phyloP scores from a whole-genome alignment of 2,888 invertebrate species.

The Nomada hirtipes region DNA sequence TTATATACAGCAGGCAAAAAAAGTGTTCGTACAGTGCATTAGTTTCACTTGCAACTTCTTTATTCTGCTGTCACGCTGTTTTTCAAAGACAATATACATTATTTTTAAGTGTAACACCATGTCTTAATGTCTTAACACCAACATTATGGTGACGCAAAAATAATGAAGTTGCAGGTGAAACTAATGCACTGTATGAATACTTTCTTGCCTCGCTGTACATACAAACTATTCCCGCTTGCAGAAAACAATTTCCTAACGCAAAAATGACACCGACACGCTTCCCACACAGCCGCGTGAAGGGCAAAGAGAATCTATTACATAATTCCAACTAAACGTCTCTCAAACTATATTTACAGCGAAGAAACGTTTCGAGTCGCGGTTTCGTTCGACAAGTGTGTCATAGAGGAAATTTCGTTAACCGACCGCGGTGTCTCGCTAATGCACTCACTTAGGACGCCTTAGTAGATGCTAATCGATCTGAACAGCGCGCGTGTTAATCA shows the following conservation, averaged over 20 bases:
- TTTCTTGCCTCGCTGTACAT: too few relatives aligned
- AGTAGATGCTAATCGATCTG: conserved; percentile 17
- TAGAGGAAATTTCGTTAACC: conserved; percentile 1
- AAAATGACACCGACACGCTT: background rate
- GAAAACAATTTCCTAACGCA: background rate
- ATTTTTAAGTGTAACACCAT: too few relatives aligned
- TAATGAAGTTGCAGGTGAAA: too few relatives aligned
- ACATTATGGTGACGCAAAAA: too few relatives aligned
- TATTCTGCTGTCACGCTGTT: too few relatives aligned
- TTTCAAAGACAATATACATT: too few relatives aligned
- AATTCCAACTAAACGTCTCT: background rate
- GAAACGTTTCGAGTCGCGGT: background rate
- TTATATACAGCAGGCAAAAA: too few relatives aligned
- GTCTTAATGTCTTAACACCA: too few relatives aligned
- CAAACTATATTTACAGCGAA: background rate
- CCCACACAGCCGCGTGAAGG: background rate
- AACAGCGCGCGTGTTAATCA: conserved; percentile 12
- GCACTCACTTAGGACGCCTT: background rate
- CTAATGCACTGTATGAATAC: too few relatives aligned
- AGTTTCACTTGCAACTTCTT: too few relatives aligned
- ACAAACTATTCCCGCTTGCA: too few relatives aligned
- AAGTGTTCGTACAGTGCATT: too few relatives aligned
- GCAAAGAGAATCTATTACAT: background rate
- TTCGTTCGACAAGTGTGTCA: background rate
- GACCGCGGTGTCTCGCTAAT: background rate